A percentile compares a stretch with the other conserved stretches of the same genome.
phyloP scores from a whole-genome alignment of 2,888 invertebrate species.

The Achlya flavicornis region DNA sequence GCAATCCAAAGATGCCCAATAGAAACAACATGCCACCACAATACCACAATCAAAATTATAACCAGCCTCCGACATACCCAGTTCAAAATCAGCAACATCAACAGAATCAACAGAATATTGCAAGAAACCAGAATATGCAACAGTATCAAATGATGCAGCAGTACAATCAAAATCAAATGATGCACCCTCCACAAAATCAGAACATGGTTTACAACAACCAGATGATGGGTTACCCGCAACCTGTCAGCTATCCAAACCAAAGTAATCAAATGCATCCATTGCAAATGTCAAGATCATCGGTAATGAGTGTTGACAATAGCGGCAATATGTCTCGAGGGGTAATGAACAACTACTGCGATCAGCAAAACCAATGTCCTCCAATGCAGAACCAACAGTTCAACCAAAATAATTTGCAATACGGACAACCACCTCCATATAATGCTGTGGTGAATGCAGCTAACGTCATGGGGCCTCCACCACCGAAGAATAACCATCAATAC shows the following conservation, averaged over 20 bases:
- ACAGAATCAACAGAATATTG: conserved; percentile 60
- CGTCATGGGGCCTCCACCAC: conserved; percentile 78
- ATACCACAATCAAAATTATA: conserved; percentile 69
- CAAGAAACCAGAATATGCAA: conserved; percentile 68
- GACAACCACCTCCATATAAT: conserved; percentile 73
- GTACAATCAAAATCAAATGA: conserved; percentile 65
- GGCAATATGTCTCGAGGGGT: conserved; percentile 70
- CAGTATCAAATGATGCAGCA: conserved; percentile 73
- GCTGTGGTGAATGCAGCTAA: conserved; percentile 71
- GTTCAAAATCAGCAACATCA: conserved; percentile 69
- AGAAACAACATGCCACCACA: conserved; percentile 68
- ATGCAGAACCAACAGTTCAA: conserved; percentile 61
- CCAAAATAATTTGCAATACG: conserved; percentile 71
- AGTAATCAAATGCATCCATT: conserved; percentile 67
- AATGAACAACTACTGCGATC: conserved; percentile 72
- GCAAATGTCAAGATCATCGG: conserved; percentile 76
- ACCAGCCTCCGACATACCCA: conserved; percentile 62
- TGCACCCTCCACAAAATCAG: conserved; percentile 57
- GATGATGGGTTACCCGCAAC: conserved; percentile 66
- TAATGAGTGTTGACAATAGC: conserved; percentile 79
- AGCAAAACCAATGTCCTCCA: conserved; percentile 55
- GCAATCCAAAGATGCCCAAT: conserved; percentile 61
- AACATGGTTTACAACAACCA: conserved; percentile 65
- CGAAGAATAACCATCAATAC: conserved; percentile 77
- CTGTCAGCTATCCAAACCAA: conserved; percentile 61